A percentile compares a stretch with the other conserved stretches of the same genome.
Conservation (phyloP, 2,888 invertebrate genomes). For the Formica aserva region DNA sequence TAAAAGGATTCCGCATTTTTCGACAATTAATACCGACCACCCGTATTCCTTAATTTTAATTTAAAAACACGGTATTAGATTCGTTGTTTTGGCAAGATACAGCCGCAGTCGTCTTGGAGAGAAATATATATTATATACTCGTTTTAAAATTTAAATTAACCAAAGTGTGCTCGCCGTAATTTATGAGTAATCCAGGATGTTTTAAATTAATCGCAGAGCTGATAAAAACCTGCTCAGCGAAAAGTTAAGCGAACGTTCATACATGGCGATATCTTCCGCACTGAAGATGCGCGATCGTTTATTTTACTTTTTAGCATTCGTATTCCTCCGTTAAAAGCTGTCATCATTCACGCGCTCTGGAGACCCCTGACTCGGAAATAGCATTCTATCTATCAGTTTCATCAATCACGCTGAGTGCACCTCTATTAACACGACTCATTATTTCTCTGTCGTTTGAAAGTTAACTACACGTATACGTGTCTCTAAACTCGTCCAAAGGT, state of each 20-base stretch:
- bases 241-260: constrained; percentile 7
- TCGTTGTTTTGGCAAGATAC: not conserved
- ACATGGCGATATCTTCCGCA: constrained; percentile 21
- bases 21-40: not conserved
- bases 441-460: constrained; percentile 40
- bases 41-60: not conserved
- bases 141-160: constrained; percentile 43
- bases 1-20: not conserved
- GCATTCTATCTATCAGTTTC: constrained; percentile 54
- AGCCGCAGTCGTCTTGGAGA: not conserved
- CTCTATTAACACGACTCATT: constrained; percentile 67
- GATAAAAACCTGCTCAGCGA: constrained; percentile 14
- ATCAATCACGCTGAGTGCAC: constrained; percentile 62
- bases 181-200: constrained; percentile 33
- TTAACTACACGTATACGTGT: constrained; percentile 37
- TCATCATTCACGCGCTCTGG: constrained; percentile 43
- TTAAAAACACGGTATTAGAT: not conserved
- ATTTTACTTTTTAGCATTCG: constrained; percentile 39
- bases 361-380: constrained; percentile 47
- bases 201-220: constrained; percentile 30
- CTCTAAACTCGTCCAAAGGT: constrained; percentile 63
- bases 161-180: constrained; percentile 21
- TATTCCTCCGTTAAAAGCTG: constrained; percentile 46
- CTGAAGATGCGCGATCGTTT: constrained; percentile 28
- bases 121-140: not conserved